Evolutionary conservation across 2,888 invertebrate species (phyloP).

Genomic region (Lithophane leautieri): DNA sequence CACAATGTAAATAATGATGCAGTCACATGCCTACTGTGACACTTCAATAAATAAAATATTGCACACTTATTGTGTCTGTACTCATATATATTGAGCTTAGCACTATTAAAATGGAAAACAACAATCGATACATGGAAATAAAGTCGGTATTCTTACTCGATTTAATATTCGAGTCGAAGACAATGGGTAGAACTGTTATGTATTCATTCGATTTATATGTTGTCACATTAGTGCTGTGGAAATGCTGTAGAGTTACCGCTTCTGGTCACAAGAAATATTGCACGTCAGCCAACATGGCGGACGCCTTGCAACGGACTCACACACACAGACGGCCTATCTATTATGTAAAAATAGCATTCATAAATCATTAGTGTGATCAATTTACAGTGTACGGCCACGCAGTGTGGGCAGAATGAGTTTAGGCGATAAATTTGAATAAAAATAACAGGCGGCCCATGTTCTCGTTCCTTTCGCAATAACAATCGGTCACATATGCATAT

Average conservation of each 20-base stretch:
- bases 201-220: constrained; percentile 65
- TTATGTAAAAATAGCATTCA: constrained; percentile 77
- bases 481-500: constrained; percentile 64
- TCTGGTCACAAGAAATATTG: constrained; percentile 69
- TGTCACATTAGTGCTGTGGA: constrained; percentile 63
- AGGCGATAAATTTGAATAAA: constrained; percentile 75
- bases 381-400: constrained; percentile 73
- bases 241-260: constrained; percentile 63
- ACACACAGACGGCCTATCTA: constrained; percentile 65
- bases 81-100: constrained; percentile 37
- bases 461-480: constrained; percentile 62
- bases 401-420: constrained; percentile 77
- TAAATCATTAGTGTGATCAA: constrained; percentile 76
- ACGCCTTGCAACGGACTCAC: constrained; percentile 53
- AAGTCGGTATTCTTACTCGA: constrained; percentile 45
- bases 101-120: constrained; percentile 43
- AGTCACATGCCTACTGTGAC: constrained; percentile 23
- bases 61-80: constrained; percentile 29
- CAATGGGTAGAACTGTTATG: constrained; percentile 74
- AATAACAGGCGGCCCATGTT: constrained; percentile 68
- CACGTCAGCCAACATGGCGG: constrained; percentile 63
- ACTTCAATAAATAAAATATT: constrained; percentile 53
- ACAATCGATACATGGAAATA: constrained; percentile 54
- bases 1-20: constrained; percentile 44
- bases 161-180: constrained; percentile 64